These are phyloP conservation scores for Acipenser transmontanus DNA, from an alignment of 2,797 vertebrate species.

Conservation along the genomic window DNA sequence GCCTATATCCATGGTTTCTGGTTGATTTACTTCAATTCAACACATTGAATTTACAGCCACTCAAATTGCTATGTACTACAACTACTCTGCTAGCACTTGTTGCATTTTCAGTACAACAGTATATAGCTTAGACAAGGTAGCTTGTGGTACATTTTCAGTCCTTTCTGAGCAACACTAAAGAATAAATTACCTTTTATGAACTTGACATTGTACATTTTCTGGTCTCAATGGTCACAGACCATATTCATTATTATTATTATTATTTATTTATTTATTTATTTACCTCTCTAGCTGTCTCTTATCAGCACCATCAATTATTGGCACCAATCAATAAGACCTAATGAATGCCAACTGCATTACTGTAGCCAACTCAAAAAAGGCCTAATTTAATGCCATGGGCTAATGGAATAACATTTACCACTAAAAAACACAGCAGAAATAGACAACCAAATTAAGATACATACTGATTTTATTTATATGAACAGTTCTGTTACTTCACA, in stretches of 20 bases:
- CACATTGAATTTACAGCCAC: too few relatives aligned
- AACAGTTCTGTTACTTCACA: not conserved
- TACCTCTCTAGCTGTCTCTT: not conserved
- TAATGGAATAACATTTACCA: not conserved
- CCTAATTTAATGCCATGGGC: not conserved
- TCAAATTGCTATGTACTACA: too few relatives aligned
- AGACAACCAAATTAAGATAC: not conserved
- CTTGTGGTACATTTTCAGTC: too few relatives aligned
- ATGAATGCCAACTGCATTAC: not conserved
- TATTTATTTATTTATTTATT: slow-evolving; percentile 7
- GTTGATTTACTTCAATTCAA: too few relatives aligned
- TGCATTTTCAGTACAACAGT: too few relatives aligned
- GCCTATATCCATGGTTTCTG: too few relatives aligned
- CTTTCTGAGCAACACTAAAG: too few relatives aligned
- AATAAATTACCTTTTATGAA: too few relatives aligned
- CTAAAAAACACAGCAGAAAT: not conserved
- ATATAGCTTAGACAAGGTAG: too few relatives aligned
- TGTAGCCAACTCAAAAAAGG: not conserved
- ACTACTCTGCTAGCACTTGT: too few relatives aligned
- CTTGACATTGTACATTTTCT: too few relatives aligned
- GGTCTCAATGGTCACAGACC: too few relatives aligned
- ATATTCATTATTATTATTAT: not conserved
- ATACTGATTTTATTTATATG: slow-evolving; percentile 4
- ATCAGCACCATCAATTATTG: slow-evolving; percentile 1
- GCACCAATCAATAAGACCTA: not conserved